Conservation (phyloP, 2,888 invertebrate genomes). For the Octonoba sinensis region DNA sequence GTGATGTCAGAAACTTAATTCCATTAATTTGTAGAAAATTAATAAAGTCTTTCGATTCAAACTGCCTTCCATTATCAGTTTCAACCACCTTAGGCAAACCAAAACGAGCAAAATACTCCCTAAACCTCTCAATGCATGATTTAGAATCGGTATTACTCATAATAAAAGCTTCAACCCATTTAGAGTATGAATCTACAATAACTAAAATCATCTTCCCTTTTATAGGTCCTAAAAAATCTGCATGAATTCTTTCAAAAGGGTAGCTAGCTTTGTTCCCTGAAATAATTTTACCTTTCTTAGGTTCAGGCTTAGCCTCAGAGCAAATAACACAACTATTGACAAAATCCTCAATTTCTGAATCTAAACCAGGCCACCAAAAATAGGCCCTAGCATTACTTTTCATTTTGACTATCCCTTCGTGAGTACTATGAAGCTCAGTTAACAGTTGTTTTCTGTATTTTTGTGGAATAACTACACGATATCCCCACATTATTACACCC, state of each 20-base stretch:
- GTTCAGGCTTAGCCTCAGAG: too few relatives aligned
- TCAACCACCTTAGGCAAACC: background rate
- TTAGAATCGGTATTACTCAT: conserved; percentile 1
- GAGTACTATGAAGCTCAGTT: conserved; percentile 9
- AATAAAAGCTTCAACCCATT: conserved; percentile 13
- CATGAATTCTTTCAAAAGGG: too few relatives aligned
- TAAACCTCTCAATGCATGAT: conserved; percentile 2
- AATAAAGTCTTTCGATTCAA: background rate
- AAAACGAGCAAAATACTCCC: background rate
- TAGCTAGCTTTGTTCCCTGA: too few relatives aligned
- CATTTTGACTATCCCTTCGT: too few relatives aligned
- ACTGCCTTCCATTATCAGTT: background rate
- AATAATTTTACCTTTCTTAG: too few relatives aligned
- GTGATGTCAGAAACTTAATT: conserved; percentile 13
- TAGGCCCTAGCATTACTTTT: conserved; percentile 16
- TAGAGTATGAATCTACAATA: background rate
- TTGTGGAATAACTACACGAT: background rate
- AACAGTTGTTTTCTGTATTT: conserved; percentile 9
- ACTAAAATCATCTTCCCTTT: too few relatives aligned
- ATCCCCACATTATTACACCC: conserved; percentile 18
- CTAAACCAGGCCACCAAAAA: conserved; percentile 15
- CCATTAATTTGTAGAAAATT: too few relatives aligned
- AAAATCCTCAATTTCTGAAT: conserved; percentile 10
- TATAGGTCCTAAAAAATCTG: too few relatives aligned
- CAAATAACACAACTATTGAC: background rate